Evolutionary conservation across 2,888 invertebrate species (phyloP).

Genomic region (Clitarchus hookeri): DNA sequence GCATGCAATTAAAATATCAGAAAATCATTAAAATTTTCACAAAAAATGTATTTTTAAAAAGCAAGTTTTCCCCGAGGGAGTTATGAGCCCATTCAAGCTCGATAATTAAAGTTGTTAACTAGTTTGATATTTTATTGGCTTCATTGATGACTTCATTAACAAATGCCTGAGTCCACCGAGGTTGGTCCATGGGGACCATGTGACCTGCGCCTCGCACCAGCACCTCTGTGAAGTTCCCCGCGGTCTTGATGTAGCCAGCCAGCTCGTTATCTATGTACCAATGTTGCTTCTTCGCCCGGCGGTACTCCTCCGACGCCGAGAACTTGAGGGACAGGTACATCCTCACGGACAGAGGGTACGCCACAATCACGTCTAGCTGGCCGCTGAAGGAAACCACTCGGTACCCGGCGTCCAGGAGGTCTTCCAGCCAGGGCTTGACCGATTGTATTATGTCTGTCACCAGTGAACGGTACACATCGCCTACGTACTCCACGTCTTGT

Average conservation of each 20-base stretch:
- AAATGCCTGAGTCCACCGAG: conserved; percentile 48
- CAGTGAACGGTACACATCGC: conserved; percentile 58
- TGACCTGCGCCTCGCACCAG: conserved; percentile 54
- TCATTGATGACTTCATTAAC: neutral
- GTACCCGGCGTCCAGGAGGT: conserved; percentile 56
- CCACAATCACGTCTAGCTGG: conserved; percentile 67
- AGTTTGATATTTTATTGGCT: neutral
- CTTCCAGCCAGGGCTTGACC: conserved; percentile 61
- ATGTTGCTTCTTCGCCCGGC: conserved; percentile 47
- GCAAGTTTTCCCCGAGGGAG: no score
- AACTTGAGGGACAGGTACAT: conserved; percentile 54
- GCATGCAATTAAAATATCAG: no score
- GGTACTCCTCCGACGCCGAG: conserved; percentile 51
- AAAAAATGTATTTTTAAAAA: no score
- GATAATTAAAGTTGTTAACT: no score
- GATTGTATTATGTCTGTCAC: conserved; percentile 62
- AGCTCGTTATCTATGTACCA: conserved; percentile 52
- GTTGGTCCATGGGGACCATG: conserved; percentile 53
- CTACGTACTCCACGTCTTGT: conserved; percentile 52
- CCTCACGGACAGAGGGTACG: conserved; percentile 57
- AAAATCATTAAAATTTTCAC: no score
- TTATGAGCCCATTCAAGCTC: no score
- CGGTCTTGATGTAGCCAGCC: conserved; percentile 51
- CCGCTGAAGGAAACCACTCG: conserved; percentile 51
- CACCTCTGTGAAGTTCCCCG: conserved; percentile 49